Base-by-base conservation (phyloP, 2,797 vertebrate genomes). In the Enteromius argenteus region DNA sequence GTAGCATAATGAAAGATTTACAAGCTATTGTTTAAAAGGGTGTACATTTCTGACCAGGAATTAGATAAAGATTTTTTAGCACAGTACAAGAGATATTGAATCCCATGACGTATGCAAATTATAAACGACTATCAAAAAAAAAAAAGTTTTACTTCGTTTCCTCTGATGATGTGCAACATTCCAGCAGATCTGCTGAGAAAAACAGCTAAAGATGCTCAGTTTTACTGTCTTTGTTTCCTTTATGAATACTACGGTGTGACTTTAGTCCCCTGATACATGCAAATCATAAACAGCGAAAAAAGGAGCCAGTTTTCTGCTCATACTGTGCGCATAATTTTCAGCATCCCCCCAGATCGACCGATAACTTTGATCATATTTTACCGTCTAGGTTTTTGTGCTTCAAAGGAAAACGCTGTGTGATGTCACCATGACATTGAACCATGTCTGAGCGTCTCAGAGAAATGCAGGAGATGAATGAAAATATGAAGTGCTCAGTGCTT, bases 401-500 rank as follows among this genome's bases (percentile, higher is more conserved):
- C 66, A 72, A 71, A 81, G 37, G 17, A 81, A 73, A 62, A 37
- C 4, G 39, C 32, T 23, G 27, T 8, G 37, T 69, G 27, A 80
- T 80, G 79, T 71, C 79, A 81, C 23, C 21, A 30, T 62, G 69
- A 81, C 80, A 81, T 2, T 81, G 27, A 81, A 73, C 27, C 80
- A 60, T 62, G 67, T 62, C 80, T 60, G 17, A 53, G 67, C 0
- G 6, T 44, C 42, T 42, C 21, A 4, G 39, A 53, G 30, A 74
- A 68, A 79, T 51, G 27, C 23, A 68, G 49, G 62, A 69, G 23
- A 80, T 64, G 64, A 71, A 80, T 67, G 71, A 60, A 85, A 84
- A 73, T 81, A 81, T 78, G 58, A 77, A 85, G 75, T 81, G 77
- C 80, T 87, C 77, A 35, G 69, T 86, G 73, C 83, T 83, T 58